A percentile compares a stretch with the other conserved stretches of the same genome.
phyloP scores from a whole-genome alignment of 2,888 invertebrate species.

The Dimorphilus gyrociliatus region DNA sequence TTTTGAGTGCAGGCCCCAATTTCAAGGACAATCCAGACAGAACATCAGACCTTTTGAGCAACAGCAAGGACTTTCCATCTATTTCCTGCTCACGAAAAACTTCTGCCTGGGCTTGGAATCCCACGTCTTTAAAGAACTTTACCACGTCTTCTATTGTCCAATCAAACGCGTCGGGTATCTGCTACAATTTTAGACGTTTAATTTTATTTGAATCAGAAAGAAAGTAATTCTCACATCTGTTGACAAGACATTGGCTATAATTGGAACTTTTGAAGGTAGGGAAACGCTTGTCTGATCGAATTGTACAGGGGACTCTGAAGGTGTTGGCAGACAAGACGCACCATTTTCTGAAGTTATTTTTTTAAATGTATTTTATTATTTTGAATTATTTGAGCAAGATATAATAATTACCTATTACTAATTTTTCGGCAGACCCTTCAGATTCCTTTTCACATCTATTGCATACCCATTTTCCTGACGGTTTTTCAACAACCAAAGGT shows the following conservation, averaged over 20 bases:
- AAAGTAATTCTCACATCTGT: too few relatives aligned
- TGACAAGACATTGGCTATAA: too few relatives aligned
- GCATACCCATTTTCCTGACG: conserved; percentile 17
- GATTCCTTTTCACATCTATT: too few relatives aligned
- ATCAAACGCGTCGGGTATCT: conserved; percentile 60
- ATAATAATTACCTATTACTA: too few relatives aligned
- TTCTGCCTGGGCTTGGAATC: conserved; percentile 54
- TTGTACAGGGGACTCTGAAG: conserved; percentile 15
- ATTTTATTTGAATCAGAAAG: too few relatives aligned
- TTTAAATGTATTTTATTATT: too few relatives aligned
- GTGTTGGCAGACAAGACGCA: conserved; percentile 16
- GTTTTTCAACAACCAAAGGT: conserved; percentile 42
- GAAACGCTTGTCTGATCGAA: too few relatives aligned
- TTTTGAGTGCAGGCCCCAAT: conserved; percentile 69
- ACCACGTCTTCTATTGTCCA: conserved; percentile 72
- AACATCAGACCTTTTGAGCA: conserved; percentile 68
- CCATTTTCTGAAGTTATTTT: too few relatives aligned
- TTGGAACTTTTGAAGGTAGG: too few relatives aligned
- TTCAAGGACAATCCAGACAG: conserved; percentile 62
- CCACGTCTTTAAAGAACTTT: conserved; percentile 55
- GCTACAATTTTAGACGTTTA: too few relatives aligned
- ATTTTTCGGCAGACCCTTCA: too few relatives aligned
- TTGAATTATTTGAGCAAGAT: too few relatives aligned
- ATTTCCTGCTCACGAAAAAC: conserved; percentile 72
- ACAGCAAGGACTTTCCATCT: conserved; percentile 67